Base-by-base conservation (phyloP, 2,797 vertebrate species). In the Rhinella marina region DNA sequence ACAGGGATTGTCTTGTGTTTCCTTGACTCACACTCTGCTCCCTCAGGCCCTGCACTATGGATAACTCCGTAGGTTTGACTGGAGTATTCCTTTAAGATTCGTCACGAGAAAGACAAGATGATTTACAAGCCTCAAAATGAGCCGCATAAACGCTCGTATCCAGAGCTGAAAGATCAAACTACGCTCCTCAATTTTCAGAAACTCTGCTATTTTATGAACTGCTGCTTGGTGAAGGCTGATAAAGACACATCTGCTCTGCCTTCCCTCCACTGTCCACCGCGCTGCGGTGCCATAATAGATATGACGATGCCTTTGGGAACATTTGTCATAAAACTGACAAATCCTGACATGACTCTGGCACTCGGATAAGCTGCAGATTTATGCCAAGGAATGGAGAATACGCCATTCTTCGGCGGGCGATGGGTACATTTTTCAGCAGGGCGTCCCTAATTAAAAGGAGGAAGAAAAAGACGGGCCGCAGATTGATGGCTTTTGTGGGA, bases 381-480 rank as follows among this genome's bases (percentile, higher is more conserved):
- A 93, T 93, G 93, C 90, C 25, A 54, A 92, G 91, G 91, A 92
- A 91, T 91, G 91, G 91, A 91, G 91, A 93, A 92, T 25, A 81
- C 93, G 92, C 92, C 91, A 93, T 91, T 91, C 91, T 91, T 93
- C 91, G 89, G 90, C 88, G 91, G 91, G 90, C 91, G 92, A 94
- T 92, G 92, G 92, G 92, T 91, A 93, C 92, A 93, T 93, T 93
- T 94, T 94, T 94, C 93, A 94, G 92, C 90, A 91, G 93, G 92
- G 91, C 90, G 92, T 92, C 92, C 90, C 92, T 94, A 94, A 94
- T 94, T 94, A 94, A 94, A 73, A 93, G 91, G 88, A 90, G 89
- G 92, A 92, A 92, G 91, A 88, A 81, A 72, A 83, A 57, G 92
- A 93, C 90, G 89, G 89, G 82, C 75, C 90, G 91, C 91, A 92